Evolutionary conservation across 2,113 vertebrate species (phyloP), one percentile per base, ranked within the genome.

Genomic region (Dissostichus mawsoni): DNA sequence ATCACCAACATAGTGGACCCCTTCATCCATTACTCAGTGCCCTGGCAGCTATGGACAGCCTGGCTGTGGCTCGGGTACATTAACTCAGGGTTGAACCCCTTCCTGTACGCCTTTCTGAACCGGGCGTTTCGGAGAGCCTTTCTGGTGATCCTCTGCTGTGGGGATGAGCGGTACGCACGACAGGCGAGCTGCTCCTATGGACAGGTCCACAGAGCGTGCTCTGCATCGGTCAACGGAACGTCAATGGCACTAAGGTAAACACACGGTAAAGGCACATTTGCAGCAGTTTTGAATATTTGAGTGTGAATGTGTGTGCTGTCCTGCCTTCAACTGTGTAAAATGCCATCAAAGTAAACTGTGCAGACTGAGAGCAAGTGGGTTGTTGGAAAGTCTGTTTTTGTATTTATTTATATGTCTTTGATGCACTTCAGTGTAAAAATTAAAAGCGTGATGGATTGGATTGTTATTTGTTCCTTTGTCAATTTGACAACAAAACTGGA

Each of bases 31-130:
- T 96, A 96, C 85, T 93, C 93, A 0, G 95, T 95, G 48, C 95
- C 95, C 16, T 95, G 94, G 95, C 94, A 96, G 91, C 85, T 96
- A 77, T 96, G 95, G 95, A 96, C 94, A 36, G 92, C 95, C 36
- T 96, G 95, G 95, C 85, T 96, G 57, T 96, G 95, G 95, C 91
- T 96, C 1, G 95, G 95, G 25, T 96, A 96, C 75, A 93, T 96
- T 58, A 96, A 96, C 90, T 96, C 95, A 3, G 95, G 95, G 47
- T 82, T 96, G 74, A 96, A 96, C 87, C 95, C 95, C 2, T 96
- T 96, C 88, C 90, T 96, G 11, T 96, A 96, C 11, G 95, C 95
- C 78, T 96, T 95, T 84, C 92, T 96, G 75, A 96, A 96, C 90
- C 91, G 94, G 11, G 95, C 95, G 11, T 96, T 96, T 79, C 94